A percentile compares a stretch with the other conserved stretches of the same genome.
Conservation (phyloP, 2,113 vertebrate genomes). For the Pseudopodoces humilis region DNA sequence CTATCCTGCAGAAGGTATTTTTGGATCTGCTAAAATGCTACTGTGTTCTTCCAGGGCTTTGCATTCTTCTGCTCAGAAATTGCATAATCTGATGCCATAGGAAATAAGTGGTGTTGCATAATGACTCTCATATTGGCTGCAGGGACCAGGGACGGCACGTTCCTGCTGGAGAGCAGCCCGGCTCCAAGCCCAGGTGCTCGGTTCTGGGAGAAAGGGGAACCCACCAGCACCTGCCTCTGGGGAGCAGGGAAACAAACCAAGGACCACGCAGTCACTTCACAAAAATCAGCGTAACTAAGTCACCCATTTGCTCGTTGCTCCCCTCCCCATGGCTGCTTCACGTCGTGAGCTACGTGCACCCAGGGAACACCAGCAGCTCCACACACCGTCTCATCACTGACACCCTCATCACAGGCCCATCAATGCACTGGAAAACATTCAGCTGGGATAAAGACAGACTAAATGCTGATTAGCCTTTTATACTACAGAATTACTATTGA, state of each 20-base stretch:
- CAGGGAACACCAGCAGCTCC: background rate
- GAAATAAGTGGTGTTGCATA: constrained; percentile 51
- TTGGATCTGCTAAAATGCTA: constrained; percentile 48
- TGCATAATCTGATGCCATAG: constrained; percentile 59
- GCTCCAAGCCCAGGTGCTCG: fast-evolving
- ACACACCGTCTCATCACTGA: fast-evolving
- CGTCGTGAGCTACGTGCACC: fast-evolving
- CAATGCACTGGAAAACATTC: background rate
- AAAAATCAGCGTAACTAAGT: background rate
- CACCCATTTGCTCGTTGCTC: fast-evolving
- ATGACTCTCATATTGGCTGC: background rate
- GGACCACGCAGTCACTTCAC: background rate
- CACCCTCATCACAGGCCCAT: background rate
- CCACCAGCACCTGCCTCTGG: background rate
- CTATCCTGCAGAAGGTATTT: constrained; percentile 48
- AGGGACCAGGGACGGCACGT: background rate
- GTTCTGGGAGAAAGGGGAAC: background rate
- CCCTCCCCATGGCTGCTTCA: fast-evolving
- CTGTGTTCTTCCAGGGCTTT: constrained; percentile 47
- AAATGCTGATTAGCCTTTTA: background rate
- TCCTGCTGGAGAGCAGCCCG: background rate
- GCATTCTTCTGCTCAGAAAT: constrained; percentile 59
- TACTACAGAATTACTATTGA: background rate
- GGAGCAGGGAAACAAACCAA: background rate
- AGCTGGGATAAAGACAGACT: background rate